Evolutionary conservation across 2,888 invertebrate genomes (phyloP).

Genomic region (Agelastica alni): DNA sequence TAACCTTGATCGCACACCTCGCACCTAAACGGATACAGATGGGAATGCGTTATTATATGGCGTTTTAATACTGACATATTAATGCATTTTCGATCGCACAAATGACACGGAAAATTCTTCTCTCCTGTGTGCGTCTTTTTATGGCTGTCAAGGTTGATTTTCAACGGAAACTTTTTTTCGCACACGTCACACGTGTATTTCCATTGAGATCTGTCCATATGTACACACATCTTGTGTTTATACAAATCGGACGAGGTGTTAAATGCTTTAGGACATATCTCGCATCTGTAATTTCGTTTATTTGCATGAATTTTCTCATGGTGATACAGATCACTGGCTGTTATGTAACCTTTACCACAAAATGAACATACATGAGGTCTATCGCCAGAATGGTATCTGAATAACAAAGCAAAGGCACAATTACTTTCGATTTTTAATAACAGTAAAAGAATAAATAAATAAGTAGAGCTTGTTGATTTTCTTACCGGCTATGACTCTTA

Average conservation of each 20-base stretch:
- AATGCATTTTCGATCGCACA: constrained; percentile 49
- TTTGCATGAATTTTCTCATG: constrained; percentile 53
- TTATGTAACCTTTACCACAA: constrained; percentile 57
- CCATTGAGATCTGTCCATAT: constrained; percentile 47
- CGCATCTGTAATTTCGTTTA: constrained; percentile 49
- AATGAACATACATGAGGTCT: constrained; percentile 49
- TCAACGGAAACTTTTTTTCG: constrained; percentile 47
- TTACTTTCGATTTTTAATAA: too few relatives aligned
- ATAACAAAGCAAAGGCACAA: too few relatives aligned
- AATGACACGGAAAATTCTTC: constrained; percentile 48
- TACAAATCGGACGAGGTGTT: constrained; percentile 52
- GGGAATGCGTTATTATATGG: constrained; percentile 49
- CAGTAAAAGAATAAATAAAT: too few relatives aligned
- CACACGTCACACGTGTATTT: constrained; percentile 49
- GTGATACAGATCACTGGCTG: constrained; percentile 50
- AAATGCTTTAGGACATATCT: constrained; percentile 50
- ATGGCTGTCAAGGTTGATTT: constrained; percentile 50
- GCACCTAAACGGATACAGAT: constrained; percentile 52
- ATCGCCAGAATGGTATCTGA: constrained; percentile 44
- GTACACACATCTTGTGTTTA: constrained; percentile 52
- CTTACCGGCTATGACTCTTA: too few relatives aligned
- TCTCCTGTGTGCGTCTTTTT: constrained; percentile 51
- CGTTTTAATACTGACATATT: constrained; percentile 46
- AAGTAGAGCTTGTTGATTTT: too few relatives aligned
- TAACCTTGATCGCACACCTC: constrained; percentile 61